These are phyloP conservation scores for Apogon talboti DNA, from an alignment of 2,797 vertebrate species.

Conservation along the genomic window DNA sequence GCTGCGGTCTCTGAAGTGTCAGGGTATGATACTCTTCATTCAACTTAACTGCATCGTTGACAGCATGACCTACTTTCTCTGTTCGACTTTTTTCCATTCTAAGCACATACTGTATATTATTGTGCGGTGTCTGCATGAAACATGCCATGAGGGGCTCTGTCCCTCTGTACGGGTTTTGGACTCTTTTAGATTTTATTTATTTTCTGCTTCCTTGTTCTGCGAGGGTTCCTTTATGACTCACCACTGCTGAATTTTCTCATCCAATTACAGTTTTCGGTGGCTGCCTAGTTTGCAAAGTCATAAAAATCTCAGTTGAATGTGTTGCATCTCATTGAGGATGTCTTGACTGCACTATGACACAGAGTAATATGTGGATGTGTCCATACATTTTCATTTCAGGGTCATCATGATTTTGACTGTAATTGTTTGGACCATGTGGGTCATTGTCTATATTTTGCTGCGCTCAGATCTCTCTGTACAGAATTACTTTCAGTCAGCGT, in stretches of 20 bases:
- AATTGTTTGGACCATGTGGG: conserved; percentile 22
- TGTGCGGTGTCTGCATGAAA: background rate
- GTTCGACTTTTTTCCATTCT: conserved; percentile 9
- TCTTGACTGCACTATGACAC: conserved; percentile 1
- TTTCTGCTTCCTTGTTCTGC: conserved; percentile 37
- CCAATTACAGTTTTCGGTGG: conserved; percentile 69
- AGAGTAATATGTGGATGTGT: conserved; percentile 3
- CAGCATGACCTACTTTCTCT: conserved; percentile 53
- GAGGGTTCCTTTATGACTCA: conserved; percentile 75
- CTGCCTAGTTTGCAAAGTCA: conserved; percentile 48
- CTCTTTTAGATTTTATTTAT: conserved; percentile 31
- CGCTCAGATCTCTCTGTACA: conserved; percentile 12
- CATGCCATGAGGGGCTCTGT: conserved; percentile 14
- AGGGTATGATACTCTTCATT: conserved; percentile 11
- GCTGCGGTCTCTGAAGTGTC: conserved; percentile 14
- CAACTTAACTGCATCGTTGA: conserved; percentile 17
- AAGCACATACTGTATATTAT: background rate
- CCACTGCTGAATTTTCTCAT: conserved; percentile 73
- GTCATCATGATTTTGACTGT: conserved; percentile 6
- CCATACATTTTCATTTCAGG: conserved; percentile 7
- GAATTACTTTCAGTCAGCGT: conserved; percentile 9
- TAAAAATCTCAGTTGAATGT: conserved; percentile 45
- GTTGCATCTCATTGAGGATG: conserved; percentile 31
- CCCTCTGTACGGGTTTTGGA: conserved; percentile 19
- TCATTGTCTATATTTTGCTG: conserved; percentile 31